Evolutionary conservation across 2,888 invertebrate genomes (phyloP).

Genomic region (Unio pictorum): DNA sequence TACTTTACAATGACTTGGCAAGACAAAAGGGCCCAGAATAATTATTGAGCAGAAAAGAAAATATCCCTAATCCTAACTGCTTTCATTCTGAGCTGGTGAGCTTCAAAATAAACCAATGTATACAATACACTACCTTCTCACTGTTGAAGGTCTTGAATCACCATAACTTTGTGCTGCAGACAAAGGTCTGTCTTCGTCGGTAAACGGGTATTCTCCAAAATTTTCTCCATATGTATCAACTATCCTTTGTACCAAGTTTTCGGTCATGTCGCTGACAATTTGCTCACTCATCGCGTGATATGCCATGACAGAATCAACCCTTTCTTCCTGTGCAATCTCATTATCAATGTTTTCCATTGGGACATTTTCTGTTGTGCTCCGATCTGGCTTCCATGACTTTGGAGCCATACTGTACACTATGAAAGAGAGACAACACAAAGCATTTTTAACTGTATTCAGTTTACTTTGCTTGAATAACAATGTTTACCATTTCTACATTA

Average conservation of each 20-base stretch:
- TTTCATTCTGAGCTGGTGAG: no score
- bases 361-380: slow-evolving; percentile 52
- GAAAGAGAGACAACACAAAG: slow-evolving; percentile 2
- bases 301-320: slow-evolving; percentile 32
- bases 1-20: no score
- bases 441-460: not conserved
- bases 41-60: no score
- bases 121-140: no score
- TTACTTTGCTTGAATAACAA: not conserved
- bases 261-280: slow-evolving; percentile 32
- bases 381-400: slow-evolving; percentile 66
- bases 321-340: slow-evolving; percentile 27
- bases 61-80: no score
- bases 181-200: no score
- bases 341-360: slow-evolving; percentile 23
- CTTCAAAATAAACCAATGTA: no score
- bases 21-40: no score
- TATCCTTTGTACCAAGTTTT: slow-evolving; percentile 12
- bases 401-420: slow-evolving; percentile 68
- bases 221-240: slow-evolving; percentile 34
- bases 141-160: no score
- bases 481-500: not conserved
- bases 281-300: slow-evolving; percentile 35
- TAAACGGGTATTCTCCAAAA: no score
- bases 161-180: no score